phyloP scores from a whole-genome alignment of 2,113 vertebrate species.

The Gorilla gorilla region DNA sequence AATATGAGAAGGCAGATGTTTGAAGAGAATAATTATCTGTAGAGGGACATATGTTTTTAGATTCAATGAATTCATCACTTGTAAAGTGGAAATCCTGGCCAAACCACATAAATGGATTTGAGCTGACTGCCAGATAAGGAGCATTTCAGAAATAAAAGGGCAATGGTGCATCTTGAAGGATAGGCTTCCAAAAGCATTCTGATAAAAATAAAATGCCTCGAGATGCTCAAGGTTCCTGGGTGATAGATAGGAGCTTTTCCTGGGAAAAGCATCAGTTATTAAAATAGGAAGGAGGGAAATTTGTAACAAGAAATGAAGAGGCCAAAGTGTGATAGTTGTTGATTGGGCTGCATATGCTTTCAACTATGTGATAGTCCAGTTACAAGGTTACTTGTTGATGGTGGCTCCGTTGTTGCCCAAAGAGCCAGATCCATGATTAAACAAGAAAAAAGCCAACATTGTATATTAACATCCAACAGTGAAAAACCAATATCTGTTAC shows the following conservation, averaged over 20 bases:
- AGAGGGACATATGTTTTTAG: constrained; percentile 52
- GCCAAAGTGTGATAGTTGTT: not conserved
- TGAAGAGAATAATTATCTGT: constrained; percentile 46
- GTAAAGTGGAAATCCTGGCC: constrained; percentile 46
- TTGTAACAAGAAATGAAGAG: constrained; percentile 40
- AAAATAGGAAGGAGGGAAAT: not conserved
- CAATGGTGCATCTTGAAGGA: not conserved
- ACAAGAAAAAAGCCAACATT: not conserved
- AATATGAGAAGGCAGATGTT: not conserved
- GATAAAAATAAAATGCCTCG: constrained; percentile 43
- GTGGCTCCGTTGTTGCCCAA: accelerated
- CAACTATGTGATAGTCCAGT: not conserved
- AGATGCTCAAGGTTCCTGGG: constrained; percentile 15
- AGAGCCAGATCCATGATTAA: not conserved
- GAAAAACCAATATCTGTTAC: not conserved
- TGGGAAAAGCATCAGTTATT: not conserved
- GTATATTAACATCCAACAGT: accelerated
- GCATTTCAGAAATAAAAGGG: not conserved
- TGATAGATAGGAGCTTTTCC: not conserved
- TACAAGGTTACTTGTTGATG: not conserved
- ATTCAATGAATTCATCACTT: constrained; percentile 34
- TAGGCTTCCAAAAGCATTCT: not conserved
- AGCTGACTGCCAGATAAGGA: constrained; percentile 52
- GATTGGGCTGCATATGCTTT: not conserved
- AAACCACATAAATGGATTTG: constrained; percentile 53